A percentile compares a stretch with the other conserved stretches of the same genome.
Conservation (phyloP, 2,797 vertebrate species). For the Arnoldichthys spilopterus region DNA sequence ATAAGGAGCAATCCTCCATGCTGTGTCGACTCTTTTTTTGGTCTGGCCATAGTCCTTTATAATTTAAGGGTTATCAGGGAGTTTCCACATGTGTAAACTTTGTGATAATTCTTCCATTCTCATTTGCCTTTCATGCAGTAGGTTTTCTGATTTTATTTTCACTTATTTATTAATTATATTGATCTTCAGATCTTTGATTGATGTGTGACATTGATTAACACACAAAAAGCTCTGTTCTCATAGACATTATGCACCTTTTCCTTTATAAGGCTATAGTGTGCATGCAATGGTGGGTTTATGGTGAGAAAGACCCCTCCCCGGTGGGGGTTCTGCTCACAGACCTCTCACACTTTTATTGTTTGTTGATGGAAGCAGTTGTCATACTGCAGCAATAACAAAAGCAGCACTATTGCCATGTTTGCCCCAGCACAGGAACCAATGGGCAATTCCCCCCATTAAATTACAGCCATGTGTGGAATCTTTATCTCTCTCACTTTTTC, state of each 20-base stretch:
- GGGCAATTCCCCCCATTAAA: conserved; percentile 81
- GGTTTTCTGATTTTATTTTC: too few species aligned
- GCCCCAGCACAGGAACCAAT: conserved; percentile 81
- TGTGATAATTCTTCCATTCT: conserved; percentile 1
- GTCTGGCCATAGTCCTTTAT: conserved; percentile 37
- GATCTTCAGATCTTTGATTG: neutral
- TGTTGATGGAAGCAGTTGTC: conserved; percentile 81
- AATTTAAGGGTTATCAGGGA: conserved; percentile 27
- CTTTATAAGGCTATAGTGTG: conserved; percentile 30
- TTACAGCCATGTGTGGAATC: conserved; percentile 83
- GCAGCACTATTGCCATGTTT: conserved; percentile 81
- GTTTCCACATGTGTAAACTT: conserved; percentile 17
- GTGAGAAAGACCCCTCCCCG: conserved; percentile 69
- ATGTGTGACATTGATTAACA: neutral
- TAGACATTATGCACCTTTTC: conserved; percentile 1
- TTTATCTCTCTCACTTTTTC: conserved; percentile 65
- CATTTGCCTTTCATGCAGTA: conserved; percentile 10
- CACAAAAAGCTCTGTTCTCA: neutral
- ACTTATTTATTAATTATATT: neutral
- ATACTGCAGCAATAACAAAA: conserved; percentile 83
- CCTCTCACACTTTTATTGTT: conserved; percentile 76
- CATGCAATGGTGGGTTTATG: conserved; percentile 40
- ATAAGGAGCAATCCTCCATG: conserved; percentile 33
- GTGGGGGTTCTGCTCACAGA: conserved; percentile 54
- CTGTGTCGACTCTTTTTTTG: conserved; percentile 32